Evolutionary conservation across 2,113 vertebrate species (phyloP).

Genomic region (Datnioides undecimradiatus): DNA sequence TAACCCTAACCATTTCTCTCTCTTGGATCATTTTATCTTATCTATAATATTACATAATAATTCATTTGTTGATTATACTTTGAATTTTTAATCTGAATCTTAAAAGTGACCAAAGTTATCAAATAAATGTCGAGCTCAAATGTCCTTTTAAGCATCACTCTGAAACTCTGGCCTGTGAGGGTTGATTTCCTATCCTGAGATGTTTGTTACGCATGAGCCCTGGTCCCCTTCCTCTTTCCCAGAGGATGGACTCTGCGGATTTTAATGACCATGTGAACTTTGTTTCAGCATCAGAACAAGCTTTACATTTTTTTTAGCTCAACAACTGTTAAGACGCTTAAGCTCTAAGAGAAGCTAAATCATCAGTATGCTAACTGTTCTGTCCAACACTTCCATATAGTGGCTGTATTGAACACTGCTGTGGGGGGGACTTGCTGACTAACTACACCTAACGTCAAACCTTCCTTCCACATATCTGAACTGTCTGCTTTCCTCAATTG

Average conservation of each 20-base stretch:
- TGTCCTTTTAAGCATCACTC: background rate
- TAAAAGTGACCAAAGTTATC: background rate
- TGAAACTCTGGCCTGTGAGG: background rate
- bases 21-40: too few species aligned
- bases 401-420: background rate
- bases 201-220: too few species aligned
- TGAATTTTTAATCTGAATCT: background rate
- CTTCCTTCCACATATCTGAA: background rate
- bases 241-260: background rate
- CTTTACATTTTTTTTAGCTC: background rate
- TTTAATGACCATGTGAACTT: background rate
- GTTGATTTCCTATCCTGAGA: background rate
- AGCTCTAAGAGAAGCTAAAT: background rate
- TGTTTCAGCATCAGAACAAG: background rate
- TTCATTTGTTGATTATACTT: background rate
- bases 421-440: background rate
- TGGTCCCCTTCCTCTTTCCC: background rate
- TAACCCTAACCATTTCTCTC: too few species aligned
- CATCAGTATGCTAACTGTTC: background rate
- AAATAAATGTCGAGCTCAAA: background rate
- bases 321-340: background rate
- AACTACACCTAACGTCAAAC: background rate
- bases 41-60: background rate
- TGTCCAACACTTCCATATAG: background rate
- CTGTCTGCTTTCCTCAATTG: background rate